A percentile compares a stretch with the other conserved stretches of the same genome.
Conservation (phyloP, 2,888 invertebrate species). For the Melieria picta region DNA sequence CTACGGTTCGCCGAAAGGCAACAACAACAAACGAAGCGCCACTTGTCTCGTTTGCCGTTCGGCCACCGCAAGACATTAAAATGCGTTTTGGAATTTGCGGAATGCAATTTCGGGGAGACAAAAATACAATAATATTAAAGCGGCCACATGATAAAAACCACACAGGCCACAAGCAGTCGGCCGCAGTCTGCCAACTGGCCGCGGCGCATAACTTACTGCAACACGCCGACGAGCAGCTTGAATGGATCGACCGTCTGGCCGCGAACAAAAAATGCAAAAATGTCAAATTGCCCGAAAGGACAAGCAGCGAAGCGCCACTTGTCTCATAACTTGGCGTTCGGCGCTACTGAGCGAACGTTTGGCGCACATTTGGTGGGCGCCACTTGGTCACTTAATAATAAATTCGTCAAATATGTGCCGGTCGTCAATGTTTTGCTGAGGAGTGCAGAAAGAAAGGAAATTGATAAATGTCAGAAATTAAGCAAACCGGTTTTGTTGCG, state of each 20-base stretch:
- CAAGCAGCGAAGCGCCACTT: conserved; percentile 48
- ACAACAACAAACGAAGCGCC: not conserved
- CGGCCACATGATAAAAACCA: conserved; percentile 51
- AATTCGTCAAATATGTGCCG: conserved; percentile 55
- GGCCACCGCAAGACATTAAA: conserved; percentile 43
- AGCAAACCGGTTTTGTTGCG: too few species aligned
- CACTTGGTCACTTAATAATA: conserved; percentile 60
- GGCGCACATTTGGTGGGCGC: conserved; percentile 59
- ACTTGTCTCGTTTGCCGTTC: not conserved
- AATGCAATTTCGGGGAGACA: conserved; percentile 56
- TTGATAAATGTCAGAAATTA: not conserved
- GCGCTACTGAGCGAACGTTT: too few species aligned
- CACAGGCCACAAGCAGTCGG: conserved; percentile 6
- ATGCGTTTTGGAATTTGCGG: conserved; percentile 56
- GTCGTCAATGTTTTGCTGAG: not conserved
- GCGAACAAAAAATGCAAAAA: conserved; percentile 30
- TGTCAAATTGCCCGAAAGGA: conserved; percentile 47
- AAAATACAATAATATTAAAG: conserved; percentile 60
- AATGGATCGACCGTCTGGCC: not conserved
- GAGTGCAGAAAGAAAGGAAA: not conserved
- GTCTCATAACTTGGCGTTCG: not conserved
- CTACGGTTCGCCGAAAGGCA: not conserved
- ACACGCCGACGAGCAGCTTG: too few species aligned
- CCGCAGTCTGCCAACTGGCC: too few species aligned
- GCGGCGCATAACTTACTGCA: too few species aligned